phyloP scores from a whole-genome alignment of 2,888 invertebrate species.

The Watsonalla cultraria region DNA sequence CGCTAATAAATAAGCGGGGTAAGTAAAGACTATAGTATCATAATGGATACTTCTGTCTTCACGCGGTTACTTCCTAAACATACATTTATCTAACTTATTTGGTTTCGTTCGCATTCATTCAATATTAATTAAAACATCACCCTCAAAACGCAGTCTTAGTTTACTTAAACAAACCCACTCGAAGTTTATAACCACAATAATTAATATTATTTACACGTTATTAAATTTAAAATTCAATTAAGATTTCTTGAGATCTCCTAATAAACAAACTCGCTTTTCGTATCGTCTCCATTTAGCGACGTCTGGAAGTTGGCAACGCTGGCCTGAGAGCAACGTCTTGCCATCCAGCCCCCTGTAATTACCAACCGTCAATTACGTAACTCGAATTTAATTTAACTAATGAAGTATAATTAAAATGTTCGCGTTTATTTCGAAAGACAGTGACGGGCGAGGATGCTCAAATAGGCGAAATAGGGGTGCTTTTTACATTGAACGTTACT shows the following conservation, averaged over 20 bases:
- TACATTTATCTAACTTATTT: too few species aligned
- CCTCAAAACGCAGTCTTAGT: background rate
- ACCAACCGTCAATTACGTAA: slow-evolving; percentile 68
- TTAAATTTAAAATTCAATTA: slow-evolving; percentile 46
- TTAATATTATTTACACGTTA: slow-evolving; percentile 38
- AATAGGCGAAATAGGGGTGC: slow-evolving; percentile 28
- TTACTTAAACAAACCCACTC: background rate
- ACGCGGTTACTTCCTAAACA: too few species aligned
- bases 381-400: slow-evolving; percentile 77
- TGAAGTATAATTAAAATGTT: slow-evolving; percentile 78
- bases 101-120: too few species aligned
- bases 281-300: slow-evolving; percentile 24
- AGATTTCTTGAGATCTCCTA: slow-evolving; percentile 43
- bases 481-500: slow-evolving; percentile 18
- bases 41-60: too few species aligned
- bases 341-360: slow-evolving; percentile 56
- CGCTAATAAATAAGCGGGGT: too few species aligned
- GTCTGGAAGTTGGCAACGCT: slow-evolving; percentile 43
- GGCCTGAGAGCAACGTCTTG: slow-evolving; percentile 39
- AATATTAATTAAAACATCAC: background rate
- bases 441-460: slow-evolving; percentile 37
- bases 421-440: slow-evolving; percentile 61
- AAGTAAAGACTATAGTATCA: too few species aligned
- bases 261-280: slow-evolving; percentile 39
- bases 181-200: slow-evolving; percentile 27